phyloP scores from a whole-genome alignment of 2,888 invertebrate species.

The Clepsis dumicolana region DNA sequence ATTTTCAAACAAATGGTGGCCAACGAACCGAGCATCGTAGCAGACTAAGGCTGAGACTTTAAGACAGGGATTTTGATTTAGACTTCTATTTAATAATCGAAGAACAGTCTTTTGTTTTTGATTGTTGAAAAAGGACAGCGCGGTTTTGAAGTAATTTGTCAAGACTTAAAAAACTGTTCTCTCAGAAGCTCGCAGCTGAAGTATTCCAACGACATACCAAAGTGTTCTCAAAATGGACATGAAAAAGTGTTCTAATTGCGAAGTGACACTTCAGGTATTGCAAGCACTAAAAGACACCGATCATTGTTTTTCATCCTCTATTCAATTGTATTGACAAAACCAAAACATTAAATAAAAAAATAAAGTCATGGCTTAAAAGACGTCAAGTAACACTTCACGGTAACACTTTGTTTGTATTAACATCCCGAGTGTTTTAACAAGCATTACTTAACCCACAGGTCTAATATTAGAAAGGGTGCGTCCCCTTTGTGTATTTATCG shows the following conservation, averaged over 20 bases:
- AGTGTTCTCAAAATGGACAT: too few species aligned
- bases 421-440: slow-evolving; percentile 41
- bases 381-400: neutral
- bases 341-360: neutral
- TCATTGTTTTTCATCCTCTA: too few species aligned
- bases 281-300: too few species aligned
- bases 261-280: too few species aligned
- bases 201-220: too few species aligned
- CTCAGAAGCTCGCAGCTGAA: too few species aligned
- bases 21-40: slow-evolving; percentile 60
- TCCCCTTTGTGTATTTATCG: slow-evolving; percentile 44
- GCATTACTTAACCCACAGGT: slow-evolving; percentile 36
- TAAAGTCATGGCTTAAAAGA: too few species aligned
- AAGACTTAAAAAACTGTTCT: too few species aligned
- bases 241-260: too few species aligned
- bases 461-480: slow-evolving; percentile 41
- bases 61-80: slow-evolving; percentile 14
- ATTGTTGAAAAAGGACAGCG: too few species aligned
- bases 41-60: neutral
- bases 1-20: slow-evolving; percentile 65
- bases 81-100: neutral
- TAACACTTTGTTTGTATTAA: slow-evolving; percentile 40
- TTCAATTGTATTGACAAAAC: neutral
- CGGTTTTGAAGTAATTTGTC: too few species aligned
- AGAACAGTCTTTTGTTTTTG: neutral